Conservation (phyloP, 2,113 vertebrate genomes). For the Rhabdomys dilectus region DNA sequence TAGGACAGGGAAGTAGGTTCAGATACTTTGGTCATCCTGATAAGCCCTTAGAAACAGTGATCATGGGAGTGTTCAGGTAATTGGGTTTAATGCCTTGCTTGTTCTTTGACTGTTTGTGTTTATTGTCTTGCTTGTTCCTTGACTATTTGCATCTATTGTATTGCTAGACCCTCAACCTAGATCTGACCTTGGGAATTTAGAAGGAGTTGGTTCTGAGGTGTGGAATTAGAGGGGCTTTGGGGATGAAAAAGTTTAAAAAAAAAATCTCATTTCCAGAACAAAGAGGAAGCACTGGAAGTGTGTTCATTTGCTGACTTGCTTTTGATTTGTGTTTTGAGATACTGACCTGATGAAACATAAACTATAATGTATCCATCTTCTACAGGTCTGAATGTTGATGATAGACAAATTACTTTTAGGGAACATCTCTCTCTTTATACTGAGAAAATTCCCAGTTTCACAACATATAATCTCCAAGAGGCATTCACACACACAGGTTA, state of each 20-base stretch:
- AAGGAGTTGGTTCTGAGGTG: neutral
- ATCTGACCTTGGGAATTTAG: neutral
- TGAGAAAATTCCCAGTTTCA: neutral
- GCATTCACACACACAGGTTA: neutral
- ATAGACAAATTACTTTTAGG: neutral
- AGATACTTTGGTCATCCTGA: too few relatives aligned
- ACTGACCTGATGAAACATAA: neutral
- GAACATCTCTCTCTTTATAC: neutral
- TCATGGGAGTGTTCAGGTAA: too few relatives aligned
- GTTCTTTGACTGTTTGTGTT: too few relatives aligned
- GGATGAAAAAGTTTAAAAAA: constrained; percentile 12
- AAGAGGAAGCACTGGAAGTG: neutral
- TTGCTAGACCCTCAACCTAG: too few relatives aligned
- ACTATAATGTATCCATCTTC: neutral
- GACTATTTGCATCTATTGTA: too few relatives aligned
- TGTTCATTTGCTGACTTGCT: neutral
- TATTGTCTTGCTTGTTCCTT: too few relatives aligned
- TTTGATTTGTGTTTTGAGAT: neutral
- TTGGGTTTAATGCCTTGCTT: too few relatives aligned
- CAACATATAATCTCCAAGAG: neutral
- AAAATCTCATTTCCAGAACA: constrained; percentile 4
- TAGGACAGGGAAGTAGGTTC: too few relatives aligned
- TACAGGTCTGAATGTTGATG: neutral
- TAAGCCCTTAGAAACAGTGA: too few relatives aligned
- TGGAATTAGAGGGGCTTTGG: neutral